Percentiles rank a stretch among this genome's conserved stretches.
Evolutionary conservation across 2,797 vertebrate genomes (phyloP).

Genomic region (Epinephelus malabaricus): DNA sequence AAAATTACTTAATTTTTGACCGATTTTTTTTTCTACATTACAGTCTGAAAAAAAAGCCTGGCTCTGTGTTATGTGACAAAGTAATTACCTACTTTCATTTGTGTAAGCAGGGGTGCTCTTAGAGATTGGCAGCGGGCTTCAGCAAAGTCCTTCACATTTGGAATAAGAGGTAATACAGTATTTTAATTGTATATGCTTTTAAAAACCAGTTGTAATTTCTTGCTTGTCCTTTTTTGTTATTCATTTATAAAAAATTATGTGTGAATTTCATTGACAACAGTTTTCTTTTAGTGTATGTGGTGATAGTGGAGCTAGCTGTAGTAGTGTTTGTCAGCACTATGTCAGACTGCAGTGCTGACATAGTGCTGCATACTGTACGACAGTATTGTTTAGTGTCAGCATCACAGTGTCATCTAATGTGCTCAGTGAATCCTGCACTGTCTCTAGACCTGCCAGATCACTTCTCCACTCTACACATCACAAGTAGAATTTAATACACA

Average conservation of each 20-base stretch:
- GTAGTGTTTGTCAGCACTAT: constrained; percentile 28
- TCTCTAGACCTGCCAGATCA: constrained; percentile 18
- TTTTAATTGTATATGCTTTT: background rate
- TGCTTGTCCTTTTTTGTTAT: background rate
- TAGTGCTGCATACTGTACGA: constrained; percentile 5
- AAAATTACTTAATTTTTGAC: too few species aligned
- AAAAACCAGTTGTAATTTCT: background rate
- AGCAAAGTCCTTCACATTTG: background rate
- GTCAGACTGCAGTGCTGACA: constrained; percentile 21
- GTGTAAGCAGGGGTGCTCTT: too few species aligned
- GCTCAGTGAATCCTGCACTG: constrained; percentile 4
- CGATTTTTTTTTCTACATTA: too few species aligned
- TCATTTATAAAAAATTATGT: background rate
- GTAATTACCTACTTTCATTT: too few species aligned
- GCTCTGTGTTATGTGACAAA: too few species aligned
- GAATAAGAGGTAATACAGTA: background rate
- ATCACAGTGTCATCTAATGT: constrained; percentile 16
- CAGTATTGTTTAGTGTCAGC: constrained; percentile 18
- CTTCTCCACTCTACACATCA: background rate
- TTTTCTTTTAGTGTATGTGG: background rate
- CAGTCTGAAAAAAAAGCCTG: too few species aligned
- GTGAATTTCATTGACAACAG: background rate
- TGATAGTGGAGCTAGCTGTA: background rate
- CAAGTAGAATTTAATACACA: background rate
- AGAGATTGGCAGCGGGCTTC: too few species aligned